phyloP scores from a whole-genome alignment of 2,888 invertebrate genomes.

The Orthonychiurus folsomi region DNA sequence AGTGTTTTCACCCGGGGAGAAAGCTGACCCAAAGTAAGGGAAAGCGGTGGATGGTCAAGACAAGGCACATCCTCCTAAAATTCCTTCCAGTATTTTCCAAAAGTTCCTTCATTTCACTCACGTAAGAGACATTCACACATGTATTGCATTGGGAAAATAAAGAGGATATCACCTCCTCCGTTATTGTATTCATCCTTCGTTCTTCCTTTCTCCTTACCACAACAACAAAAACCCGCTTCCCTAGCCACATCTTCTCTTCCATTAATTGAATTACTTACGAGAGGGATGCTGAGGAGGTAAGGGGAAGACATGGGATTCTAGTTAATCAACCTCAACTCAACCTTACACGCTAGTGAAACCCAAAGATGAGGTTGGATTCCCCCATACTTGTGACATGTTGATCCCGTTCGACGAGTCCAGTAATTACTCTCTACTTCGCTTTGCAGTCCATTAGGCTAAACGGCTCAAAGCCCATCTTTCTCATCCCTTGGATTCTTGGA shows the following conservation, averaged over 20 bases:
- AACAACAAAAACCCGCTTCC: neutral
- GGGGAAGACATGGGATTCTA: too few relatives aligned
- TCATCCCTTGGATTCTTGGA: too few relatives aligned
- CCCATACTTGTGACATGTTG: neutral
- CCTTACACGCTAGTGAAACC: neutral
- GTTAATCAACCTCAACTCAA: neutral
- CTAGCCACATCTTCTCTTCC: neutral
- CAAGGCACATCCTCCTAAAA: neutral
- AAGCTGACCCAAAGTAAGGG: neutral
- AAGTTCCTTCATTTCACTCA: constrained; percentile 1
- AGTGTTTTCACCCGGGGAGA: neutral
- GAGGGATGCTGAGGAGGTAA: neutral
- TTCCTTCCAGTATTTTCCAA: neutral
- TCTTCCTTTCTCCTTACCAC: neutral
- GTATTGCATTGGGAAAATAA: neutral
- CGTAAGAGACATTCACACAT: constrained; percentile 1
- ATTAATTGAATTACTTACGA: neutral
- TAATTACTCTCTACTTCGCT: neutral
- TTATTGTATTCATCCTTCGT: neutral
- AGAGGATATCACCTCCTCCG: neutral
- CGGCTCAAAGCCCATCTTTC: too few relatives aligned
- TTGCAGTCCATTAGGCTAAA: too few relatives aligned
- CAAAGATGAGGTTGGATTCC: neutral
- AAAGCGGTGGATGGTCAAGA: neutral
- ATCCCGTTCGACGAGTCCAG: neutral